These are phyloP conservation scores for Erethizon dorsatum DNA, from an alignment of 2,797 vertebrate species.

Conservation along the genomic window DNA sequence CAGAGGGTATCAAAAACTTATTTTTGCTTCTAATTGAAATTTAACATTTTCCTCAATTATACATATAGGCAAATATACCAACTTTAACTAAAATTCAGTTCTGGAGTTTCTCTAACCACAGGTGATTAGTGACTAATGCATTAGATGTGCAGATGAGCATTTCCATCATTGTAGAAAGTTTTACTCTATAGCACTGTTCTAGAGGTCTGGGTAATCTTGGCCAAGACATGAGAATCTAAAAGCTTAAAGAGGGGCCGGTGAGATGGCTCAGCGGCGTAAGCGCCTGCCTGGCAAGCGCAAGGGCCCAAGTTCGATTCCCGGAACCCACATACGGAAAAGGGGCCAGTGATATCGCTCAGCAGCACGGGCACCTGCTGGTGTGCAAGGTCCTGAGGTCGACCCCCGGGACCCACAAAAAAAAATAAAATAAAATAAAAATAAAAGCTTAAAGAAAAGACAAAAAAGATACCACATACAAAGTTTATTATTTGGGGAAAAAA, in stretches of 20 bases:
- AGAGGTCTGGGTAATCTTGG: not conserved
- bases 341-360: too few species aligned
- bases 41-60: not conserved
- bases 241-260: not conserved
- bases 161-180: not conserved
- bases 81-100: conserved; percentile 41
- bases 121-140: not conserved
- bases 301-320: too few species aligned
- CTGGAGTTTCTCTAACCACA: not conserved
- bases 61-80: not conserved
- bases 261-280: too few species aligned
- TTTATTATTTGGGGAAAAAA: not conserved
- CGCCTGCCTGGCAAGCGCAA: too few species aligned
- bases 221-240: not conserved
- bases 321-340: too few species aligned
- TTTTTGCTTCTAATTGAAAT: conserved; percentile 20
- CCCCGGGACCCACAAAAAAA: too few species aligned
- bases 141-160: not conserved
- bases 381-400: too few species aligned
- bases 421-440: too few species aligned
- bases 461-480: not conserved
- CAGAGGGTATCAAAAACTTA: not conserved
- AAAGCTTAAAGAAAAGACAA: not conserved
- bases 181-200: not conserved
- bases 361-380: too few species aligned